Base-by-base conservation (phyloP, 2,113 vertebrate genomes). In the Cairina moschata region DNA sequence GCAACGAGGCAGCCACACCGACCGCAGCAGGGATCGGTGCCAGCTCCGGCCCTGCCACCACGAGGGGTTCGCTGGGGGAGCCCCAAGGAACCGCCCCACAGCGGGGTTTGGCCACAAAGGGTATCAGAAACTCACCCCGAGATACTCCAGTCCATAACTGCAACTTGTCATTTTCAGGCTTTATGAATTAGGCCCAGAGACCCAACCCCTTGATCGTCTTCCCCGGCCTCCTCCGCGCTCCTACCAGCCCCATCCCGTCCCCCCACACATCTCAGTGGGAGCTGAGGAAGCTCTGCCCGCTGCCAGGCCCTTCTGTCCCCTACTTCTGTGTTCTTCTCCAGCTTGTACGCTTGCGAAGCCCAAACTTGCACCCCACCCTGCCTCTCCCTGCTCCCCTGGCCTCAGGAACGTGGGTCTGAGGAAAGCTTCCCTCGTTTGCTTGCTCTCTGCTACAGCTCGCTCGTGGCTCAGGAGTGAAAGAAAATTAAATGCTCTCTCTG, bases 401-500 rank as follows among this genome's bases (percentile, higher is more conserved):
- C 48, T 55, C 66, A 90, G 21, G 79, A 34, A 69, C 46, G 29
- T 56, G 25, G 25, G 81, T 66, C 82, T 84, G 65, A 75, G 66
- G 31, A 36, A 68, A 88, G 69, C 54, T 60, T 84, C 76, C 76
- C 69, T 73, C 14, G 75, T 84, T 88, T 86, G 34, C 83, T 8
- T 76, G 55, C 36, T 91, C 83, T 85, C 65, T 46, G n/a, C 69
- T 76, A 89, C 38, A 93, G 80, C 48, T 95, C 3, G 0, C 88
- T 78, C 23, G 54, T 38, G 50, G 48, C 67, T 68, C 54, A 79
- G 56, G 88, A 91, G 38, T 18, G 65, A 93, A 95, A 94, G 65
- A 77, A 77, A 91, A 91, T 54, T 9, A 86, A 94, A 89, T 22
- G 69, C 56, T 83, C 86, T 90, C 77, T 82, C 77, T 92, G 73